A percentile compares a stretch with the other conserved stretches of the same genome.
Conservation (phyloP, 2,888 invertebrate genomes). For the Lucinisca nassula region DNA sequence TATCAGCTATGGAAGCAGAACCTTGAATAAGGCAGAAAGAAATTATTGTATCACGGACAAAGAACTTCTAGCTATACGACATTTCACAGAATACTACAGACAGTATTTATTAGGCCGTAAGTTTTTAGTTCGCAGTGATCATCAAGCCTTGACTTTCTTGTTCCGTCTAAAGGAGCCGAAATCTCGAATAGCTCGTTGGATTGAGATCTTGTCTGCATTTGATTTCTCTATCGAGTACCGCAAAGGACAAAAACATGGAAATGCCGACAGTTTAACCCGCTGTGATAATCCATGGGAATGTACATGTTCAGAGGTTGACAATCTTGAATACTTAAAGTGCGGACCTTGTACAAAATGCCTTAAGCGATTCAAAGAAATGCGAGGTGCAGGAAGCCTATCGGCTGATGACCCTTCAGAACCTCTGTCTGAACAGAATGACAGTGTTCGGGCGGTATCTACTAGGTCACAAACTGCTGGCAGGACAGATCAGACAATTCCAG, state of each 20-base stretch:
- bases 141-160: slow-evolving; percentile 61
- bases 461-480: too few relatives aligned
- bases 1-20: slow-evolving; percentile 60
- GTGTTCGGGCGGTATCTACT: too few relatives aligned
- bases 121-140: slow-evolving; percentile 65
- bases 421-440: too few relatives aligned
- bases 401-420: too few relatives aligned
- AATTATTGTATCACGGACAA: slow-evolving; percentile 60
- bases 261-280: too few relatives aligned
- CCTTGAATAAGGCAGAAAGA: slow-evolving; percentile 43
- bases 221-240: slow-evolving; percentile 57
- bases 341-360: too few relatives aligned
- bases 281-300: too few relatives aligned
- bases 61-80: slow-evolving; percentile 65
- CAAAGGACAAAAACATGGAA: slow-evolving; percentile 45
- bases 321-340: too few relatives aligned
- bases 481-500: too few relatives aligned
- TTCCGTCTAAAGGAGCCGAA: slow-evolving; percentile 53
- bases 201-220: slow-evolving; percentile 49
- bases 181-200: slow-evolving; percentile 55
- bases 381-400: too few relatives aligned
- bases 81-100: slow-evolving; percentile 67
- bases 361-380: too few relatives aligned
- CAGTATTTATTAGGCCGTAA: slow-evolving; percentile 64
- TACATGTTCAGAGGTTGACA: too few relatives aligned